Percentiles rank a stretch among this genome's conserved stretches.
Evolutionary conservation across 2,888 invertebrate genomes (phyloP).

Genomic region (Tetragonula carbonaria): DNA sequence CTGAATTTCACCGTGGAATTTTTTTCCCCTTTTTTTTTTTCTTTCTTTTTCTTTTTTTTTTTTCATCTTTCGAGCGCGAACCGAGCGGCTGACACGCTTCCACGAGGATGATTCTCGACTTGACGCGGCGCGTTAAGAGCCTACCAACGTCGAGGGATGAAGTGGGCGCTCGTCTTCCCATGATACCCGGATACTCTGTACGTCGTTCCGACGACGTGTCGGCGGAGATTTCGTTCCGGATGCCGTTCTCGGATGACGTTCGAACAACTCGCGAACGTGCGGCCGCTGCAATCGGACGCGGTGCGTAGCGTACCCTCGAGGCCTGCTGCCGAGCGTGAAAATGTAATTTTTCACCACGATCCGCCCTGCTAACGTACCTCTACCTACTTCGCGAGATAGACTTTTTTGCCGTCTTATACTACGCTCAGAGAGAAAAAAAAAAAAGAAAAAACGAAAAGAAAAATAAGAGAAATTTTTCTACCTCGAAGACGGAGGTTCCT

Average conservation of each 20-base stretch:
- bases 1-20: not conserved
- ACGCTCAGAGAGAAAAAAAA: not conserved
- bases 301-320: conserved; percentile 38
- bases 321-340: conserved; percentile 57
- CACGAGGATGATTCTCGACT: conserved; percentile 59
- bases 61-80: conserved; percentile 65
- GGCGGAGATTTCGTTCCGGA: conserved; percentile 69
- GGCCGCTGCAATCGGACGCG: conserved; percentile 40
- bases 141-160: conserved; percentile 41
- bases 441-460: not conserved
- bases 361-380: conserved; percentile 32
- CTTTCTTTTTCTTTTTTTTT: too few relatives aligned
- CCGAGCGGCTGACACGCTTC: conserved; percentile 51
- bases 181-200: conserved; percentile 3
- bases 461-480: too few relatives aligned
- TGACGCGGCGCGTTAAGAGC: conserved; percentile 65
- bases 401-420: not conserved
- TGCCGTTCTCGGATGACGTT: conserved; percentile 51
- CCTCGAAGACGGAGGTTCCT: not conserved
- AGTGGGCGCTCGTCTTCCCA: conserved; percentile 43
- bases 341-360: conserved; percentile 59
- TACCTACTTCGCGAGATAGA: conserved; percentile 5
- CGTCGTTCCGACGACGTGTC: conserved; percentile 59
- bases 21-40: not conserved
- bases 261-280: conserved; percentile 61